Base-by-base conservation (phyloP, 2,113 vertebrate species). In the Arizona elegans region DNA sequence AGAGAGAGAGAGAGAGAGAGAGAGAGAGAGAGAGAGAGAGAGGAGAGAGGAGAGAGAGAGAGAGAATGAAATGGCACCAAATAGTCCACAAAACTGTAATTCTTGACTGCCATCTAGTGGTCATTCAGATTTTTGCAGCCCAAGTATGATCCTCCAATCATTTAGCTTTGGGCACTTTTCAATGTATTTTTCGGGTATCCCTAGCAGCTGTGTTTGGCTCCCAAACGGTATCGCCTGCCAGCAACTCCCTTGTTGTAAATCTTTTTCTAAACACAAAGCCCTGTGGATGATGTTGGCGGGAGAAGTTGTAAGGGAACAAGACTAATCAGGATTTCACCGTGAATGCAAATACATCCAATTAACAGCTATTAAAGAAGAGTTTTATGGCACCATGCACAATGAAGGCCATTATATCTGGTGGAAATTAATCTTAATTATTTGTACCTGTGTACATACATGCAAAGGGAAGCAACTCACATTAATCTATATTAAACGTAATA, bases 361-460 rank as follows among this genome's bases (percentile, higher is more conserved):
- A 98, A 97, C 97, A 96, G 97, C 97, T 97, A 98, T 98, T 98
- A 98, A 98, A 97, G 97, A 96, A 97, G 97, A 97, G 97, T 97
- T 97, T 97, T 97, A 98, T 97, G 97, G 97, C 97, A 97, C 97
- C 8, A 92, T 97, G 97, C 97, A 97, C 97, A 98, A 95, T 97
- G 98, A 98, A 98, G 98, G 96, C 97, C 97, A 97, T 97, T 96
- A 98, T 96, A 97, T 96, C 96, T 96, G 89, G 96, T 94, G 96
- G 98, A 98, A 98, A 98, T 99, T 98, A 98, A 98, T 98, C 98
- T 98, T 98, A 98, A 99, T 99, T 98, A 99, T 98, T 97, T 98
- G 97, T 97, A 98, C 97, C 97, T 97, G 97, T 97, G 97, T 97
- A 97, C 97, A 97, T 97, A 98, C 97, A 96, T 98, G 98, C 96